Percentiles rank a stretch among this genome's conserved stretches.
phyloP scores from a whole-genome alignment of 2,888 invertebrate species.

The Agrotis segetum region DNA sequence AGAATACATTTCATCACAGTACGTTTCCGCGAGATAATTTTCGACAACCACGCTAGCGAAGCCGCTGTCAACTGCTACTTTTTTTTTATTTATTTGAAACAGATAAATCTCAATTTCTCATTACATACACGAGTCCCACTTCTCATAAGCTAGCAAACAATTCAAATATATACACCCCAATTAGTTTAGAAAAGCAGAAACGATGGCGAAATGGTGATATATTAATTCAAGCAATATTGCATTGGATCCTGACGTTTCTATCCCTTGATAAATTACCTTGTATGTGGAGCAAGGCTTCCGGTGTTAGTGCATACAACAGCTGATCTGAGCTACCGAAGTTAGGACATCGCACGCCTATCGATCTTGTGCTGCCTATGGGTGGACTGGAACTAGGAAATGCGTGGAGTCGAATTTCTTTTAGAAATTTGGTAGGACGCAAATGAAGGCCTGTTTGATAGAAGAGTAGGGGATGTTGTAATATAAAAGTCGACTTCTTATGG shows the following conservation, averaged over 20 bases:
- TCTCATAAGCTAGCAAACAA: not conserved
- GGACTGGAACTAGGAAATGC: constrained; percentile 1
- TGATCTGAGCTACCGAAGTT: constrained; percentile 38
- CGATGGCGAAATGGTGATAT: constrained; percentile 37
- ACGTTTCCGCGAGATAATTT: too few species aligned
- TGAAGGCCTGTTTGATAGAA: not conserved
- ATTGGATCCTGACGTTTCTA: constrained; percentile 29
- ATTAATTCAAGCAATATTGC: constrained; percentile 8
- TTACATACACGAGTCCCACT: not conserved
- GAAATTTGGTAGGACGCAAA: not conserved
- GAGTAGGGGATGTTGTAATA: too few species aligned
- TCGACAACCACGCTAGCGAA: too few species aligned
- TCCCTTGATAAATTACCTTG: constrained; percentile 35
- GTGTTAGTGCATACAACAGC: constrained; percentile 20
- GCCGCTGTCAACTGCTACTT: too few species aligned
- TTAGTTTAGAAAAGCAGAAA: not conserved
- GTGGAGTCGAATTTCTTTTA: constrained; percentile 26
- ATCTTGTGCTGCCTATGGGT: constrained; percentile 33
- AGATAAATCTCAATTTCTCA: not conserved
- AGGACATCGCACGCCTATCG: constrained; percentile 35
- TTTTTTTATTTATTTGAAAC: too few species aligned
- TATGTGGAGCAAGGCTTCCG: constrained; percentile 45
- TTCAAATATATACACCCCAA: not conserved
- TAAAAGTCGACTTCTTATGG: too few species aligned
- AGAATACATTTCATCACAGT: too few species aligned